Evolutionary conservation across 2,797 vertebrate species (phyloP).

Genomic region (Enteromius afrohamiltoni): DNA sequence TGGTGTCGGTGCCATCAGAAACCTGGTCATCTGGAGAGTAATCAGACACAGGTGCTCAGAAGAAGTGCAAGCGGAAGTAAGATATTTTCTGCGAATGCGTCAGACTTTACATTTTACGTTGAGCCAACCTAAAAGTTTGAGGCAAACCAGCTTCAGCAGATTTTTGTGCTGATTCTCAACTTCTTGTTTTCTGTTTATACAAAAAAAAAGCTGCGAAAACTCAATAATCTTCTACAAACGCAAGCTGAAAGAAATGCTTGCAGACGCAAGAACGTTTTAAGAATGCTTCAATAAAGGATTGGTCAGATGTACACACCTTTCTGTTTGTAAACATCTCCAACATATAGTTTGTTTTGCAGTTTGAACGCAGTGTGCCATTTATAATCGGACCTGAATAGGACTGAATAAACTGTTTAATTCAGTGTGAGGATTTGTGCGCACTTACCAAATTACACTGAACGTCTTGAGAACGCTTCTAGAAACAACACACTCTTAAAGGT

Average conservation of each 20-base stretch:
- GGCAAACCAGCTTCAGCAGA: no score
- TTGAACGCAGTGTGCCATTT: not conserved
- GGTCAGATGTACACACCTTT: not conserved
- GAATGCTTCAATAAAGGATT: not conserved
- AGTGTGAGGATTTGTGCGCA: not conserved
- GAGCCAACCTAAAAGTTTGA: no score
- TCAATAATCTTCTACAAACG: no score
- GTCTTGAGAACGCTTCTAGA: not conserved
- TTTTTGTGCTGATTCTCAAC: no score
- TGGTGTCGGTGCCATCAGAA: slow-evolving; percentile 62
- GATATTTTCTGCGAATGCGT: not conserved
- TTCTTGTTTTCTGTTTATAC: no score
- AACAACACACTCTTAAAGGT: no score
- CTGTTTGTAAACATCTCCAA: not conserved
- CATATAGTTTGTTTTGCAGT: not conserved
- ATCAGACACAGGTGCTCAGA: slow-evolving; percentile 51
- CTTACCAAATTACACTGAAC: not conserved
- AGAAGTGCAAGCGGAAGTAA: not conserved
- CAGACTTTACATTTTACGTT: not conserved
- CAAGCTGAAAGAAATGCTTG: no score
- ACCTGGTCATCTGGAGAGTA: slow-evolving; percentile 65
- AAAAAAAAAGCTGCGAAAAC: no score
- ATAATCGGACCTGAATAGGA: not conserved
- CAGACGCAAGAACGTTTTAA: not conserved
- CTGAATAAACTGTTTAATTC: not conserved